These are phyloP conservation scores for Leptinotarsa undecemlineata DNA, from an alignment of 1,140 invertebrate genomes.

Conservation along the genomic window DNA sequence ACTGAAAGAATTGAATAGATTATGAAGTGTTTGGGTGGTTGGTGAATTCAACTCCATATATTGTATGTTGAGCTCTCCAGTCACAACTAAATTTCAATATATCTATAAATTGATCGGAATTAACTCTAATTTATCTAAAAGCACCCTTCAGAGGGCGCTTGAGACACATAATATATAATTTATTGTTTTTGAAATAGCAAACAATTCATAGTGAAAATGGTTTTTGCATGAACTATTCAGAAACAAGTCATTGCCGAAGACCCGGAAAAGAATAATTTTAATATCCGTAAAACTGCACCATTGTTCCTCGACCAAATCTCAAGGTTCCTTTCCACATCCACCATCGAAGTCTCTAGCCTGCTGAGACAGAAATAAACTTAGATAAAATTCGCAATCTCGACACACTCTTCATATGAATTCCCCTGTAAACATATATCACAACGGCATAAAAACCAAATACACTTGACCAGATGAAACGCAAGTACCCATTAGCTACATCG, in stretches of 20 bases:
- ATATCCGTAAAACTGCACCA: background rate
- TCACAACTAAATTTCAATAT: no score
- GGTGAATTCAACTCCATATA: no score
- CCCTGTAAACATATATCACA: background rate
- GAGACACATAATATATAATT: no score
- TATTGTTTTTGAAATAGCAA: no score
- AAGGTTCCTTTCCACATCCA: conserved; percentile 13
- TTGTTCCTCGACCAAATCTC: background rate
- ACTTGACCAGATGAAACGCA: conserved; percentile 11
- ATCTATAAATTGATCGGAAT: no score
- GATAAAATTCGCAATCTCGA: conserved; percentile 2
- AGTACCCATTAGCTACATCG: background rate
- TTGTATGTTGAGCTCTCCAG: no score
- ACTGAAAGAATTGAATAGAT: no score
- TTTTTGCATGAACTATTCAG: background rate
- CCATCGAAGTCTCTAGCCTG: conserved; percentile 12
- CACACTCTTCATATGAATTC: background rate
- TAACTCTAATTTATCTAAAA: no score
- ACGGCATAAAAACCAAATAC: background rate
- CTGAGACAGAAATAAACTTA: conserved; percentile 10
- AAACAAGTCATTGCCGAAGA: background rate
- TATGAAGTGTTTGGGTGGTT: no score
- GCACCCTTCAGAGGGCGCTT: no score
- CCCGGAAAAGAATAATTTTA: background rate
- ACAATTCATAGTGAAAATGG: no score